Conservation (phyloP, 2,888 invertebrate genomes). For the Dyspetes luteomarginatus region DNA sequence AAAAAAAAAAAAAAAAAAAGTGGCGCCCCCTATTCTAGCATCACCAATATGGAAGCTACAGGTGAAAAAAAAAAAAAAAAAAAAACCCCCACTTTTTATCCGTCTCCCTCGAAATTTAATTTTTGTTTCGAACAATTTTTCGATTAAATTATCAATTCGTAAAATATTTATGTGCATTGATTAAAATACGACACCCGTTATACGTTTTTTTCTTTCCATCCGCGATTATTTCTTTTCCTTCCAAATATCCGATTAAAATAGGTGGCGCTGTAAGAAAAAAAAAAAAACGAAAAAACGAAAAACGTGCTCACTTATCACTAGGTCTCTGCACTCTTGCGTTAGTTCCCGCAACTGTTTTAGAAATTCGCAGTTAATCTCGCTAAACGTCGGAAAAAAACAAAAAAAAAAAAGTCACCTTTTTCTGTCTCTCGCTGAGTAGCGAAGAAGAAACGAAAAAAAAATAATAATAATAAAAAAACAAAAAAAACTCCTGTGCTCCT, state of each 20-base stretch:
- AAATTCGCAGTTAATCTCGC: conserved; percentile 75
- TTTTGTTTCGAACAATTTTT: background rate
- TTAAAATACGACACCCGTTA: no score
- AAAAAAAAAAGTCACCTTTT: conserved; percentile 51
- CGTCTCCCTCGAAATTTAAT: background rate
- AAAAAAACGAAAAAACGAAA: background rate
- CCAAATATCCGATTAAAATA: background rate
- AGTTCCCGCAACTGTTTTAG: conserved; percentile 82
- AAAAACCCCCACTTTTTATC: no score
- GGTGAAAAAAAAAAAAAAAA: no score
- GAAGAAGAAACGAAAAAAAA: conserved; percentile 43
- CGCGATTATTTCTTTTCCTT: no score
- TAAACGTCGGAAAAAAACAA: conserved; percentile 71
- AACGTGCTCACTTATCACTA: conserved; percentile 55
- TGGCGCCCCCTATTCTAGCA: no score
- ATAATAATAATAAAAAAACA: no score
- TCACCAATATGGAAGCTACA: no score
- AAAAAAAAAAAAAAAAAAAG: no score
- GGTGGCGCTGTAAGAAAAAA: background rate
- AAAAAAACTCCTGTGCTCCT: conserved; percentile 54
- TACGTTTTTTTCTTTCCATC: background rate
- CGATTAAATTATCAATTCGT: no score
- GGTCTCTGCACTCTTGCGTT: conserved; percentile 79
- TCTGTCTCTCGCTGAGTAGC: conserved; percentile 46
- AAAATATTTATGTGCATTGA: no score